Base-by-base conservation (phyloP, 2,113 vertebrate genomes). In the Silurus asotus region DNA sequence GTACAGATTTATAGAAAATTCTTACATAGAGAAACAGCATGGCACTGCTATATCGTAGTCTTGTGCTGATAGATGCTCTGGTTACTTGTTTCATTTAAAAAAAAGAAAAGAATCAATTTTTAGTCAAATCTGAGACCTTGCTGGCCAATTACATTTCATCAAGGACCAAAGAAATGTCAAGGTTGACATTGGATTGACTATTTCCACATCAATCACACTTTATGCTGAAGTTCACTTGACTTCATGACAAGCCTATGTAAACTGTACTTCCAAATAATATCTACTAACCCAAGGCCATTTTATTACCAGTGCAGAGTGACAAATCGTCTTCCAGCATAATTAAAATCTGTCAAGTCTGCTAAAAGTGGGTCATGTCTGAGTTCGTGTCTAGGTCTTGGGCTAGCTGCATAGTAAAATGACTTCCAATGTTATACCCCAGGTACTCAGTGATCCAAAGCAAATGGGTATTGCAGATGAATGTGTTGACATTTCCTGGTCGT, bases 401-500 rank as follows among this genome's bases (percentile, higher is more conserved):
- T 67, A 76, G 37, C 13, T 5, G 23, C 65, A 81, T 72, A 49
- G 77, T 69, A n/a, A 81, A 80, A 72, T 28, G 77, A 13, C 45
- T 81, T 77, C 45, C 17, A 56, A 37, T 67, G 69, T 67, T 72
- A 20, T 81, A 61, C 19, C 67, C 53, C 55, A 25, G 55, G 55
- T 86, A 28, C 65, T 72, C 51, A 64, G n/a, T 59, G 77, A 51
- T 25, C 65, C 65, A 74, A 65, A 81, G 48, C 37, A 61, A 81
- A 74, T 81, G 65, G 23, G 28, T 64, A 61, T 48, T 86, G 14
- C 25, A 70, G 55, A 81, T 80, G 4, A 72, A 69, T 28, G 64
- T 70, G 77, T 81, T 80, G 65, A 72, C 84, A 72, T 84, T 86
- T 81, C 55, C 56, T 48, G 69, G 45, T 59, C 64, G 20, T 81